Evolutionary conservation across 2,113 vertebrate species (phyloP).

Genomic region (Oxyruncus cristatus): DNA sequence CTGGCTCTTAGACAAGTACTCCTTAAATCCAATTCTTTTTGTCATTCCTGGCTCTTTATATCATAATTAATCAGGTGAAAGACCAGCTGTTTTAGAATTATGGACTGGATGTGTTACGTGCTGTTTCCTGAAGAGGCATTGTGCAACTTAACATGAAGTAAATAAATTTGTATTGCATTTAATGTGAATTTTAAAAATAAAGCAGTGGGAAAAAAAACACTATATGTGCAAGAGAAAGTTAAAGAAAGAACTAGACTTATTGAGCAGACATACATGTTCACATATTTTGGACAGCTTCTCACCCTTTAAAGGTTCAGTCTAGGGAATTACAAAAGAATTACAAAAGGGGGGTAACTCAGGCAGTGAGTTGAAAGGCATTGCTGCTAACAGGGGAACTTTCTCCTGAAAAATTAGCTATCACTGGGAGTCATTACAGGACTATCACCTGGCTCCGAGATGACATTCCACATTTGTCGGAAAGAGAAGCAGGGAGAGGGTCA

Average conservation of each 20-base stretch:
- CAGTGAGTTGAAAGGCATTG: not conserved
- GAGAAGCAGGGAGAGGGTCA: not conserved
- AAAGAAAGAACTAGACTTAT: not conserved
- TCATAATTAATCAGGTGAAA: not conserved
- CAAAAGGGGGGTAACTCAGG: not conserved
- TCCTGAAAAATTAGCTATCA: not conserved
- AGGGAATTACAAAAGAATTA: not conserved
- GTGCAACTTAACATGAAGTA: not conserved
- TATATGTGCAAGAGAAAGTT: not conserved
- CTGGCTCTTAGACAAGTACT: not conserved
- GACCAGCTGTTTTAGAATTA: not conserved
- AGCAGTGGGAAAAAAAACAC: rapidly evolving
- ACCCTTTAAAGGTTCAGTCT: not conserved
- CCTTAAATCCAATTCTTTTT: not conserved
- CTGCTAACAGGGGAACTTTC: not conserved
- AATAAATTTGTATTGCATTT: not conserved
- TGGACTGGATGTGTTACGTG: rapidly evolving
- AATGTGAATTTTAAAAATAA: not conserved
- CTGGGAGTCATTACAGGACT: not conserved
- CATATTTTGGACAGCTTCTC: not conserved
- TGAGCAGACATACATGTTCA: not conserved
- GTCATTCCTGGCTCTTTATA: not conserved
- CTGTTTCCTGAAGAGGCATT: not conserved
- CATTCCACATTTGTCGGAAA: not conserved
- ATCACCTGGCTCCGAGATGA: not conserved